Percentiles rank a stretch among this genome's conserved stretches.
phyloP scores from a whole-genome alignment of 2,888 invertebrate genomes.

The Sicus ferrugineus region DNA sequence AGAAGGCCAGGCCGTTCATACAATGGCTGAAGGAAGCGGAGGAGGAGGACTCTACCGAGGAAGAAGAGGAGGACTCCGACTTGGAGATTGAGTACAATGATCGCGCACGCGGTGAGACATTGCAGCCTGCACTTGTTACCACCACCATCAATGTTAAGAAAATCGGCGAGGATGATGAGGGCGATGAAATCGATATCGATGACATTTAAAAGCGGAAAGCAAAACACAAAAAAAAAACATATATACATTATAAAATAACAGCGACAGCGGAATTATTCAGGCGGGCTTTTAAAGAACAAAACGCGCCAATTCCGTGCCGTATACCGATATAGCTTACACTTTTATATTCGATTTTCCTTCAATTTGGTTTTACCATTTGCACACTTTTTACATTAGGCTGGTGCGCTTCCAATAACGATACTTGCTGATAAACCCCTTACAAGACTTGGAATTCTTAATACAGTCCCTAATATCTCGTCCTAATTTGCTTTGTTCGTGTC shows the following conservation, averaged over 20 bases:
- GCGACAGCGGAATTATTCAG: background rate
- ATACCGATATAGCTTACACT: background rate
- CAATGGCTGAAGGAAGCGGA: conserved; percentile 98
- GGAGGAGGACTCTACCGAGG: conserved; percentile 82
- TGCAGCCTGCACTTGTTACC: conserved; percentile 70
- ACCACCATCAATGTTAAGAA: conserved; percentile 64
- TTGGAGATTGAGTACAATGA: conserved; percentile 88
- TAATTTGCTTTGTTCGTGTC: background rate
- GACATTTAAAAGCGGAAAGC: conserved; percentile 74
- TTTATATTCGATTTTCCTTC: background rate
- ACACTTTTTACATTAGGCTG: background rate
- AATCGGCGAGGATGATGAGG: conserved; percentile 75
- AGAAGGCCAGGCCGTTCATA: conserved; percentile 91
- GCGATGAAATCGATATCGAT: conserved; percentile 89
- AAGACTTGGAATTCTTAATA: background rate
- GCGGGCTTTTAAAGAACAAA: no score
- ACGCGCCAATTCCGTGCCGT: no score
- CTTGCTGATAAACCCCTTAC: no score
- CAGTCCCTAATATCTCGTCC: background rate
- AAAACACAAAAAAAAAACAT: conserved; percentile 8
- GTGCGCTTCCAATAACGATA: conserved; percentile 7
- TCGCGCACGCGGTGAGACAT: conserved; percentile 78
- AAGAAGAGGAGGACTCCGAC: conserved; percentile 70
- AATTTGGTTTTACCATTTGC: conserved; percentile 10
- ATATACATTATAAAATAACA: background rate